Evolutionary conservation across 2,888 invertebrate genomes (phyloP).

Genomic region (Phortica magna): DNA sequence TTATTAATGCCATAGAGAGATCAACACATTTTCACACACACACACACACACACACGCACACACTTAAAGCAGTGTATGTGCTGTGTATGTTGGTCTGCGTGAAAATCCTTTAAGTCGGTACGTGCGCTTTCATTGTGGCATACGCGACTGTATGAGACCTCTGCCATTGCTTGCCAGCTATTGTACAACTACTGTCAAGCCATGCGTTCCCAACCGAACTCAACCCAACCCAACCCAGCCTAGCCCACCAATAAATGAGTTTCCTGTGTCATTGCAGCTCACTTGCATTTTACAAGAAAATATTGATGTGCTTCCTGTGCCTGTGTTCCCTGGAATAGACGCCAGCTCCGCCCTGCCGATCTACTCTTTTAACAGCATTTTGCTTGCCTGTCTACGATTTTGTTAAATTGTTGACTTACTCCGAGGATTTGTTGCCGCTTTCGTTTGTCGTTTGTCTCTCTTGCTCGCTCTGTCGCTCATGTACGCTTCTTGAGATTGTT

Average conservation of each 20-base stretch:
- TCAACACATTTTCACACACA: not conserved
- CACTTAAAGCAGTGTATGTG: not conserved
- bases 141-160: not conserved
- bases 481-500: not conserved
- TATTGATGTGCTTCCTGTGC: too few species aligned
- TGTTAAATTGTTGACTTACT: slow-evolving; percentile 24
- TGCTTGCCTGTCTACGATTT: slow-evolving; percentile 29
- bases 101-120: not conserved
- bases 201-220: too few species aligned
- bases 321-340: too few species aligned
- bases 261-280: too few species aligned
- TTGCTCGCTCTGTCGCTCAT: not conserved
- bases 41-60: not conserved
- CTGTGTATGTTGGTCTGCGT: slow-evolving; percentile 22
- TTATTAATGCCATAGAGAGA: not conserved
- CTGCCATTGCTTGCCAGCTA: not conserved
- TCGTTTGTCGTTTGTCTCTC: not conserved
- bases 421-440: not conserved
- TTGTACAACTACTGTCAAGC: too few species aligned
- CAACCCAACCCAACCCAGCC: too few species aligned
- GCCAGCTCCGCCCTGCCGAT: too few species aligned
- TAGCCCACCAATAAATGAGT: too few species aligned
- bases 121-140: not conserved
- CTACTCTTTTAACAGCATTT: too few species aligned
- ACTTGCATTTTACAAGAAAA: too few species aligned